phyloP scores from a whole-genome alignment of 2,113 vertebrate genomes.

The Cryptomyrus ogoouensis region DNA sequence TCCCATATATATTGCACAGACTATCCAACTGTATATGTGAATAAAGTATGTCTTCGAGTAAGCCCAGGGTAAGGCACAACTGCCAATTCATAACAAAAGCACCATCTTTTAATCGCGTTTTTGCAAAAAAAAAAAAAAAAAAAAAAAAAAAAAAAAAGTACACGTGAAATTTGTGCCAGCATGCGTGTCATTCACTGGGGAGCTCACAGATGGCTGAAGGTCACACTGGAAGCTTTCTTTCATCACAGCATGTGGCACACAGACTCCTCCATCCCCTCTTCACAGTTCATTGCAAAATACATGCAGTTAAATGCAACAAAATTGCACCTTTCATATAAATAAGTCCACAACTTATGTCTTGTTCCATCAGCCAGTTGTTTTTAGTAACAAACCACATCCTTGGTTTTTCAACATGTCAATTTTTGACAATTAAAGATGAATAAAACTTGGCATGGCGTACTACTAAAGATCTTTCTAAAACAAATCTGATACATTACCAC shows the following conservation, averaged over 20 bases:
- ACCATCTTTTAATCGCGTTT: neutral
- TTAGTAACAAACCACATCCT: neutral
- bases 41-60: slow-evolving; percentile 41
- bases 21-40: slow-evolving; percentile 58
- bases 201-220: neutral
- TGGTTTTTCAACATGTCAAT: neutral
- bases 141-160: neutral
- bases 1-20: slow-evolving; percentile 70
- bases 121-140: neutral
- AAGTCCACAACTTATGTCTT: neutral
- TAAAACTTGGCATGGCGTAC: neutral
- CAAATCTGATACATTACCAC: neutral
- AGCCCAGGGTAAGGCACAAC: slow-evolving; percentile 62
- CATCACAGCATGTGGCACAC: neutral
- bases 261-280: neutral
- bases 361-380: neutral
- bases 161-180: neutral
- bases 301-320: neutral
- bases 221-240: neutral
- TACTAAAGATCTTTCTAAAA: neutral
- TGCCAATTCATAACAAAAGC: slow-evolving; percentile 40
- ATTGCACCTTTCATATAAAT: neutral
- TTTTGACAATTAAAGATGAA: neutral
- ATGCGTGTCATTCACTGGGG: neutral
- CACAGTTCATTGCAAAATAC: neutral